Evolutionary conservation across 1,140 invertebrate genomes (phyloP).

Genomic region (Geopemphigus sp.): DNA sequence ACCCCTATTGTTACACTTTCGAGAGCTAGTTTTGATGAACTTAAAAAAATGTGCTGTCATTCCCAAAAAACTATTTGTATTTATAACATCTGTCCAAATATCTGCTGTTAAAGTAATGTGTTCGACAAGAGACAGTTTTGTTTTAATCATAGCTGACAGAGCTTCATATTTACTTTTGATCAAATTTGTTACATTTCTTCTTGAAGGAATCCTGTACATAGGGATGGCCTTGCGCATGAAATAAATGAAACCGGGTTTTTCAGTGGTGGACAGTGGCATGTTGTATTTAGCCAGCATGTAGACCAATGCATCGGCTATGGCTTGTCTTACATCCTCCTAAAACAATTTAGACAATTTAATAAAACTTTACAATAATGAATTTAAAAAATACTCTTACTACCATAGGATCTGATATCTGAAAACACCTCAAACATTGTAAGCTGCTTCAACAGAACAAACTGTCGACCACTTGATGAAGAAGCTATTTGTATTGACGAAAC

Average conservation of each 20-base stretch:
- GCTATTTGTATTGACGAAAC: too few species aligned
- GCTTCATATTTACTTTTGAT: neutral
- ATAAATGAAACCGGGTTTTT: neutral
- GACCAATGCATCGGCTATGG: neutral
- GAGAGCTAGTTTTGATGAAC: neutral
- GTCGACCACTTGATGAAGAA: too few species aligned
- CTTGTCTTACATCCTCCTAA: conserved; percentile 11
- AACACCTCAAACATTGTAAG: too few species aligned
- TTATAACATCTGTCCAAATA: neutral
- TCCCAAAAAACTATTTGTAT: neutral
- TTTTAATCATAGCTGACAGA: neutral
- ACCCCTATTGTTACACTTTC: neutral
- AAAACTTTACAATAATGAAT: too few species aligned
- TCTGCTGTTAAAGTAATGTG: neutral
- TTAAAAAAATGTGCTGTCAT: conserved; percentile 1
- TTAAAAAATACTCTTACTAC: too few species aligned
- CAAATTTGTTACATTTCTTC: neutral
- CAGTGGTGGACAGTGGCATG: neutral
- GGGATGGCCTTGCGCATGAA: neutral
- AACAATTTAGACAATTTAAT: too few species aligned
- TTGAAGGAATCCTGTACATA: neutral
- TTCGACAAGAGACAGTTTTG: neutral
- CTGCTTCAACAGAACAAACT: too few species aligned
- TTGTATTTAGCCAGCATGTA: conserved; percentile 25
- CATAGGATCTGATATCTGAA: too few species aligned